Evolutionary conservation across 1,140 invertebrate genomes (phyloP).

Genomic region (Drusus annulatus): DNA sequence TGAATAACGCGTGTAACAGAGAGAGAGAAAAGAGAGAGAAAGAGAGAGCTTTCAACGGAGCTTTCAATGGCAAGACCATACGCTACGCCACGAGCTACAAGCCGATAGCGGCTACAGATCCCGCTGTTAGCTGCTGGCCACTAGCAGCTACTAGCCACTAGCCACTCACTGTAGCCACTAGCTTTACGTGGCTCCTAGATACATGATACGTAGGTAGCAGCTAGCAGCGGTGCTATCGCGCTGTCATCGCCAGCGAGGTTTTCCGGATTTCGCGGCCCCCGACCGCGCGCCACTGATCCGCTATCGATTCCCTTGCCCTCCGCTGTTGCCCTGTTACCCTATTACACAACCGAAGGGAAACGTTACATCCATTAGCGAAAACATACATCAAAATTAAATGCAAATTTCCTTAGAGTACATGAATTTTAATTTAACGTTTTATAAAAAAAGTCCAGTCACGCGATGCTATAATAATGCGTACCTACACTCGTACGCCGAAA

Average conservation of each 20-base stretch:
- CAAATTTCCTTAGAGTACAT: slow-evolving; percentile 17
- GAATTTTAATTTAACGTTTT: slow-evolving; percentile 14
- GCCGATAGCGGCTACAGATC: too few species aligned
- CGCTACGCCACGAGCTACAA: too few species aligned
- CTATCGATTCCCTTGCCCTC: background rate
- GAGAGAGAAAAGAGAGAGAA: too few species aligned
- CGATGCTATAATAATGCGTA: background rate
- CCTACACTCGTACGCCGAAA: too few species aligned
- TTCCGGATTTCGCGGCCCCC: slow-evolving; percentile 4
- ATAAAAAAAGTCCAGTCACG: slow-evolving; percentile 9
- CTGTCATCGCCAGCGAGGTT: slow-evolving; percentile 28
- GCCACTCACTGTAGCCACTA: too few species aligned
- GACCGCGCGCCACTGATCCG: background rate
- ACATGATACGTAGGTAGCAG: too few species aligned
- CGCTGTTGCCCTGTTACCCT: slow-evolving; percentile 17
- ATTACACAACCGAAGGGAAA: background rate
- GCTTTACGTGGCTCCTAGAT: background rate
- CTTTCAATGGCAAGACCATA: too few species aligned
- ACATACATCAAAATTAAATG: slow-evolving; percentile 32
- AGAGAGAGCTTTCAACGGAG: too few species aligned
- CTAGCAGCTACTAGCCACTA: too few species aligned
- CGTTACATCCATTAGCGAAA: slow-evolving; percentile 31
- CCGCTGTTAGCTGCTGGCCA: too few species aligned
- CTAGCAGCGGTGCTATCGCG: slow-evolving; percentile 12
- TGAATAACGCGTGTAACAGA: too few species aligned